Base-by-base conservation (phyloP, 2,797 vertebrate genomes). In the Myripristis murdjan region DNA sequence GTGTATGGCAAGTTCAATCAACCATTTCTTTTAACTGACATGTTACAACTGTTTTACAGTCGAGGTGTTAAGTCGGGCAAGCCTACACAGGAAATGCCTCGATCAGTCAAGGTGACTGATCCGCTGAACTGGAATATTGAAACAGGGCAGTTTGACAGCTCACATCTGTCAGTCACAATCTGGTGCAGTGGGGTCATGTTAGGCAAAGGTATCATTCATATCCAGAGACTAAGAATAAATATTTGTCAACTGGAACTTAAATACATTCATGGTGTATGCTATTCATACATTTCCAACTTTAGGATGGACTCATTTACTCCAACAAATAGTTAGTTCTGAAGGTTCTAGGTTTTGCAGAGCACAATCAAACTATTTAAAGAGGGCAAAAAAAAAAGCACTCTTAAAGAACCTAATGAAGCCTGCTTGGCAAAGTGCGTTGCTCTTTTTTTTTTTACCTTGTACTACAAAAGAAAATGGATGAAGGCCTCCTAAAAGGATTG, bases 81-180 rank as follows among this genome's bases (percentile, higher is more conserved):
- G 28, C 60, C 64, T 22, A 35, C 35, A 51, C 26, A 83, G 62
- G 33, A 81, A 68, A 70, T 53, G 61, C 48, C 63, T 46, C 10
- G 20, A 81, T 81, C 64, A 59, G 73, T 77, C 82, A 89, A 89
- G 91, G 87, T 92, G 84, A 89, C 87, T 70, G 62, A 84, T 67
- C 41, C 77, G 75, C 23, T 85, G 63, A 84, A 59, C 35, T 84
- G 82, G 79, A 87, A 89, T 73, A 79, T 73, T 35, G 63, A 80
- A 77, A 83, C 41, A 58, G 81, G 70, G 70, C 83, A 75, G 46
- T 68, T 23, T 73, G 57, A 84, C 62, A 33, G n/a, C 75, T 76
- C 52, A 83, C 88, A 93, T 87, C 90, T 91, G 90, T 84, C 79
- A 62, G 70, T 72, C 82, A 77, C 87, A 90, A 89, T 89, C 83